Percentiles rank a stretch among this genome's conserved stretches.
Conservation (phyloP, 2,797 vertebrate species). For the Sciurus carolinensis region DNA sequence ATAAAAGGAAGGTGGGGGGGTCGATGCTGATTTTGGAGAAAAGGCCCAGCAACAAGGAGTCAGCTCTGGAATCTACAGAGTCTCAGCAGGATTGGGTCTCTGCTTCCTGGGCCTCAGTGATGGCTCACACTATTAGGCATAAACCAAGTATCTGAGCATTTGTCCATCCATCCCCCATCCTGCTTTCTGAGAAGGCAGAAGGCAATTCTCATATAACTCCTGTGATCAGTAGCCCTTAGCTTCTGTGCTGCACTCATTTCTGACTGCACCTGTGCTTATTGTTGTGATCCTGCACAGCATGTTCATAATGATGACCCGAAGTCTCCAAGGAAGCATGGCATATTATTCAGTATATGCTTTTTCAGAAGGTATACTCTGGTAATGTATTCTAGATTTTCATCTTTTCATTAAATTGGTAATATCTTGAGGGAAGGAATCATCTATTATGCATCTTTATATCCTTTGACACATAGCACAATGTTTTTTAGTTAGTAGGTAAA, state of each 20-base stretch:
- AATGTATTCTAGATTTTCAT: neutral
- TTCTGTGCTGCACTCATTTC: neutral
- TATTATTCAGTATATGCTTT: neutral
- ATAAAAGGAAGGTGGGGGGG: neutral
- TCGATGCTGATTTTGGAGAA: neutral
- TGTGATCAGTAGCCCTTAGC: neutral
- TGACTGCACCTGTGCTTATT: neutral
- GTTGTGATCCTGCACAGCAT: neutral
- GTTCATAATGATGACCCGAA: neutral
- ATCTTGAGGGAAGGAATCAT: neutral
- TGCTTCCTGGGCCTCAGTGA: neutral
- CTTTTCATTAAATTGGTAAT: neutral
- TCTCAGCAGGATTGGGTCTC: neutral
- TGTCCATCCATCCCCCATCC: neutral
- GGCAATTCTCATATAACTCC: neutral
- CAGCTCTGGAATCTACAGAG: neutral
- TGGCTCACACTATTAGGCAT: too few species aligned
- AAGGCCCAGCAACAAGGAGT: neutral
- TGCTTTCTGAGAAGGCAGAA: neutral
- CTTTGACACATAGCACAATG: constrained; percentile 13
- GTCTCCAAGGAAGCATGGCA: neutral
- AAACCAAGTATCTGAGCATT: neutral
- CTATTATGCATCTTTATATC: constrained; percentile 28
- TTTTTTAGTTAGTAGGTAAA: constrained; percentile 43
- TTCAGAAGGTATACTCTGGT: neutral